phyloP scores from a whole-genome alignment of 2,888 invertebrate species.

The Melipona beecheii region DNA sequence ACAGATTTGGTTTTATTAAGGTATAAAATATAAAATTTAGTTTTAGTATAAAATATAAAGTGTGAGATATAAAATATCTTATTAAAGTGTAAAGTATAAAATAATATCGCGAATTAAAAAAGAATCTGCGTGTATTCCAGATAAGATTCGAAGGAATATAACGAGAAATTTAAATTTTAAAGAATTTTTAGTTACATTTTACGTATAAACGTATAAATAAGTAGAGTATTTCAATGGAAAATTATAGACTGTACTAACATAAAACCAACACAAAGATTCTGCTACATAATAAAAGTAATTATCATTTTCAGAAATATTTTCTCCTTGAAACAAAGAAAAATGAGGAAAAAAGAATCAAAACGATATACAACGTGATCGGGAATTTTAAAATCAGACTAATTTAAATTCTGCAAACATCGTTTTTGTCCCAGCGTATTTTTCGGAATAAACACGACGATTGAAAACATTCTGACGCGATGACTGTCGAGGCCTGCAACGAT shows the following conservation, averaged over 20 bases:
- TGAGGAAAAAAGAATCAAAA: neutral
- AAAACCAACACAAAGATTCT: too few relatives aligned
- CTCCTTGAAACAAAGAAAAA: too few relatives aligned
- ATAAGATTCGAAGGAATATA: neutral
- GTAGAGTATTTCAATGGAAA: neutral
- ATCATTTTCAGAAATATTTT: too few relatives aligned
- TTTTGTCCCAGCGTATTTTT: too few relatives aligned
- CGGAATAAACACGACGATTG: neutral
- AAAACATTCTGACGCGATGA: neutral
- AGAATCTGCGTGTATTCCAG: neutral
- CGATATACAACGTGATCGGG: accelerated
- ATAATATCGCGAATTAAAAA: neutral
- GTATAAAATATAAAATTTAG: too few relatives aligned
- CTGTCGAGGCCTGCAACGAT: conserved; percentile 6
- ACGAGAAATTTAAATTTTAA: neutral
- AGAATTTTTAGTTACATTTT: neutral
- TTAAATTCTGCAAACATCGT: neutral
- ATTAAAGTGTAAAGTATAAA: neutral
- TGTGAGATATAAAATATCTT: too few relatives aligned
- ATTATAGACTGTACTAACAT: neutral
- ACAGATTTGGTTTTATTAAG: too few relatives aligned
- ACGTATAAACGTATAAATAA: neutral
- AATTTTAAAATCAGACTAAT: neutral
- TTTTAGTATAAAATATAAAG: too few relatives aligned
- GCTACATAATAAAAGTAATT: too few relatives aligned